Base-by-base conservation (phyloP, 1,140 invertebrate species). In the Rhynchophorus ferrugineus region DNA sequence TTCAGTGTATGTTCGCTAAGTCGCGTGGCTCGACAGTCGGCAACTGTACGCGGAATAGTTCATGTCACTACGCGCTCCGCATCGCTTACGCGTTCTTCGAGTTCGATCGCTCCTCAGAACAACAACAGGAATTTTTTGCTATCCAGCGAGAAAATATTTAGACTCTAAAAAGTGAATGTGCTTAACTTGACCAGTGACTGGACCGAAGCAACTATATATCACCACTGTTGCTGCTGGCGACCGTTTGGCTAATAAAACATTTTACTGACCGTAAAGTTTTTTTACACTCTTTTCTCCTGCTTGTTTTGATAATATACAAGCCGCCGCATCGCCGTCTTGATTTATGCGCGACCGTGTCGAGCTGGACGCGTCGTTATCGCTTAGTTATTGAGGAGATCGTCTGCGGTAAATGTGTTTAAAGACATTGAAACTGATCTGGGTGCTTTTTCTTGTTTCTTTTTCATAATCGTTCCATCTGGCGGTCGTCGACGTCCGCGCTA, bases 211-310 rank as follows among this genome's bases (percentile, higher is more conserved):
- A n/a, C n/a, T n/a, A n/a, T n/a, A n/a, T n/a, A n/a, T n/a, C n/a
- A n/a, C n/a, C n/a, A n/a, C n/a, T n/a, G n/a, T n/a, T n/a, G n/a
- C n/a, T n/a, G n/a, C n/a, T n/a, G n/a, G n/a, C n/a, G n/a, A n/a
- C n/a, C n/a, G n/a, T n/a, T n/a, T n/a, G n/a, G n/a, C n/a, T n/a
- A 61, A 64, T 65, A 62, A 65, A 64, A 64, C 61, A 62, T 64
- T 64, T 64, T 62, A 64, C 57, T 57, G 56, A 56, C 57, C 60
- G 53, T 64, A 62, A 65, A 59, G 41, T 49, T 56, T 54, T 58
- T 63, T n/a, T n/a, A n/a, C n/a, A n/a, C n/a, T n/a, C n/a, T n/a
- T n/a, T n/a, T n/a, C n/a, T n/a, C n/a, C n/a, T n/a, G n/a, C n/a
- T n/a, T n/a, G n/a, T n/a, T n/a, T n/a, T n/a, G n/a, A n/a, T n/a